phyloP scores from a whole-genome alignment of 2,113 vertebrate genomes.

The Dromiciops gliroides region DNA sequence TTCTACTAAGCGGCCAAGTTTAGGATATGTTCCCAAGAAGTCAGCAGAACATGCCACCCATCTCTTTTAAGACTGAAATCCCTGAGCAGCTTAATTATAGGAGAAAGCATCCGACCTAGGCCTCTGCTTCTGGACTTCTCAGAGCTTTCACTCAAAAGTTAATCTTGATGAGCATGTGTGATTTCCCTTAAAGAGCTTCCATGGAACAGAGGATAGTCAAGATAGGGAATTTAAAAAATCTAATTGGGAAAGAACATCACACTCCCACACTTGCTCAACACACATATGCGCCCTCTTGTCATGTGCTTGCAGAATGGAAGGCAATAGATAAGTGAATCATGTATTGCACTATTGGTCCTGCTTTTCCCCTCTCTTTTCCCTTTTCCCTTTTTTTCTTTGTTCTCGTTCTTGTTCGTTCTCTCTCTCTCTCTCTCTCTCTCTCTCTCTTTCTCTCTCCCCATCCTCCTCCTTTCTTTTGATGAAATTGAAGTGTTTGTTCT shows the following conservation, averaged over 20 bases:
- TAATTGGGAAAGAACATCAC: not conserved
- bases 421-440: not conserved
- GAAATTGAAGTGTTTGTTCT: conserved; percentile 26
- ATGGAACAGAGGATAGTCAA: not conserved
- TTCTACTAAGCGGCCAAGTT: conserved; percentile 52
- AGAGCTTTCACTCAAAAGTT: conserved; percentile 45
- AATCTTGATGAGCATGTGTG: conserved; percentile 28
- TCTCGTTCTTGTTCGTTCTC: not conserved
- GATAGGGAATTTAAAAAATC: not conserved
- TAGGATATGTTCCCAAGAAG: conserved; percentile 58
- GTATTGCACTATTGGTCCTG: not conserved
- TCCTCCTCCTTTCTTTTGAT: not conserved
- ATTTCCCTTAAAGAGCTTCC: conserved; percentile 10
- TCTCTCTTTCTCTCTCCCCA: too few species aligned
- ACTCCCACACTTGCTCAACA: not conserved
- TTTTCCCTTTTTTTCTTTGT: not conserved
- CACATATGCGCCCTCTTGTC: not conserved
- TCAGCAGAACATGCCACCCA: conserved; percentile 18
- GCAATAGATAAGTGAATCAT: not conserved
- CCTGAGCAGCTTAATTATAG: conserved; percentile 21
- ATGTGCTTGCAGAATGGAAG: not conserved
- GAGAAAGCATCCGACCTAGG: conserved; percentile 58
- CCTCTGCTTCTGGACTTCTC: conserved; percentile 51
- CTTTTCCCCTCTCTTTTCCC: not conserved
- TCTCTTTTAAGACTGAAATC: conserved; percentile 46